Evolutionary conservation across 2,797 vertebrate species (phyloP).

Genomic region (Rhadinocentrus ornatus): DNA sequence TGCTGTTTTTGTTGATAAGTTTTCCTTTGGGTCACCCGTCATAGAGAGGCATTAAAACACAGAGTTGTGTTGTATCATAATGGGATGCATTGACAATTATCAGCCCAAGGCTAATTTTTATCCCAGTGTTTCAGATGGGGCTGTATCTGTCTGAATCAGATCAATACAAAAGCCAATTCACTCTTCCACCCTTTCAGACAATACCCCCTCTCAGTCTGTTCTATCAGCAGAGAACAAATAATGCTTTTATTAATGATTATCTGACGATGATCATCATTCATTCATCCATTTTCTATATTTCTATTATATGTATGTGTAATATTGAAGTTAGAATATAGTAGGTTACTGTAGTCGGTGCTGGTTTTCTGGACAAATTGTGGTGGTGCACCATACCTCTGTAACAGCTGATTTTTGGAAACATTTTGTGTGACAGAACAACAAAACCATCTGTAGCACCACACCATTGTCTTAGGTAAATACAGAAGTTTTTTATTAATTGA

Average conservation of each 20-base stretch:
- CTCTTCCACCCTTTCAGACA: not conserved
- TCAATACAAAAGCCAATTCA: constrained; percentile 57
- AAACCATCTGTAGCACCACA: not conserved
- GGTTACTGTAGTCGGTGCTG: not conserved
- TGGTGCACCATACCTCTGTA: no score
- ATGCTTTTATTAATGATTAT: constrained; percentile 11
- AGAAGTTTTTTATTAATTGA: no score
- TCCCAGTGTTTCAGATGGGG: constrained; percentile 34
- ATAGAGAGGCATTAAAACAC: not conserved
- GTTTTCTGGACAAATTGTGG: not conserved
- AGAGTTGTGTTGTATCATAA: no score
- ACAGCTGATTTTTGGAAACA: not conserved
- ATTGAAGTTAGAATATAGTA: not conserved
- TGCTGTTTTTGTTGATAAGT: not conserved
- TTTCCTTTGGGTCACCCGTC: not conserved
- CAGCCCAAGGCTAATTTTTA: constrained; percentile 45
- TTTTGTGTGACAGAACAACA: not conserved
- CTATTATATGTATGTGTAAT: not conserved
- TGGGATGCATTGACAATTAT: constrained; percentile 44
- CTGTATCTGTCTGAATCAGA: constrained; percentile 25
- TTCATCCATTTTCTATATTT: no score
- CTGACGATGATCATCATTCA: not conserved
- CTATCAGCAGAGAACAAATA: constrained; percentile 4
- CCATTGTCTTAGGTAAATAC: no score
- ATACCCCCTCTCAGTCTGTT: constrained; percentile 13